Percentiles rank a stretch among this genome's conserved stretches.
Evolutionary conservation across 2,797 vertebrate genomes (phyloP).

Genomic region (Chelidonichthys spinosus): DNA sequence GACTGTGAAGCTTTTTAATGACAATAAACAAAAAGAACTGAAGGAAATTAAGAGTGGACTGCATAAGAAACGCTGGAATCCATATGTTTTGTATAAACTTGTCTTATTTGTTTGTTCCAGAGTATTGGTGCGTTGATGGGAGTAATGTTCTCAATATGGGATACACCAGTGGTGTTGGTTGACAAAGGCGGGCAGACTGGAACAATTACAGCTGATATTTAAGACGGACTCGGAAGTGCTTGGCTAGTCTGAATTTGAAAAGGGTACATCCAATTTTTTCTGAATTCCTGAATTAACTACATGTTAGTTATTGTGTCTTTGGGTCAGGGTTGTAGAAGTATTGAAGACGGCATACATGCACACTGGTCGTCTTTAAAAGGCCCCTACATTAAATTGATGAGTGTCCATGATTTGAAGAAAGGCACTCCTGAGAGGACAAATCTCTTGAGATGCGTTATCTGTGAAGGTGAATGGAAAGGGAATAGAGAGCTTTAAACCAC

Average conservation of each 20-base stretch:
- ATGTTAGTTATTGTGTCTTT: conserved; percentile 2
- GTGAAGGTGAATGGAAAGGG: no score
- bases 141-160: conserved; percentile 66
- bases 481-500: not conserved
- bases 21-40: conserved; percentile 64
- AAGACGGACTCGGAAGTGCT: conserved; percentile 24
- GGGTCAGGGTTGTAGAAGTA: not conserved
- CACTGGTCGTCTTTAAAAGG: not conserved
- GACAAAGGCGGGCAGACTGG: conserved; percentile 33
- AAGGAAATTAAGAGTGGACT: conserved; percentile 35
- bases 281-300: conserved; percentile 2
- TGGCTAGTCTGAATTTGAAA: conserved; percentile 34
- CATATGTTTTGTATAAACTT: conserved; percentile 60
- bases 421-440: not conserved
- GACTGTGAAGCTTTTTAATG: conserved; percentile 57
- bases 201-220: conserved; percentile 57
- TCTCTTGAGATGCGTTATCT: no score
- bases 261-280: conserved; percentile 1
- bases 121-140: conserved; percentile 46
- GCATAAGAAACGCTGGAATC: conserved; percentile 46
- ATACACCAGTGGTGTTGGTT: conserved; percentile 37
- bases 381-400: not conserved
- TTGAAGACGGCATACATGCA: not conserved
- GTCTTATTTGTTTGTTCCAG: conserved; percentile 61
- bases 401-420: not conserved